These are phyloP conservation scores for Hemibagrus guttatus DNA, from an alignment of 2,797 vertebrate species.

Conservation along the genomic window DNA sequence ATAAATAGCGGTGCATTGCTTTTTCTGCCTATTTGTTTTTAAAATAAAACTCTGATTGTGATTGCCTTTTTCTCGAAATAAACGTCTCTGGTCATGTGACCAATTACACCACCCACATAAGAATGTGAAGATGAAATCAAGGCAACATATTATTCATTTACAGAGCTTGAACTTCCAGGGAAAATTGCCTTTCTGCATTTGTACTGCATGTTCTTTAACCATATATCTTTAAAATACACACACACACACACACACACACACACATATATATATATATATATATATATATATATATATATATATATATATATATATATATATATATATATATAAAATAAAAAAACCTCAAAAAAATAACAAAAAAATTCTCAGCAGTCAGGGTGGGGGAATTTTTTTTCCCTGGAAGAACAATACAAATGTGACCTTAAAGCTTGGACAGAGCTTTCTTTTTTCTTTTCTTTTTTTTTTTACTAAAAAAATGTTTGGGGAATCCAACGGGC, in stretches of 20 bases:
- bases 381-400: neutral
- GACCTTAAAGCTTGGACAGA: neutral
- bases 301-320: too few relatives aligned
- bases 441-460: neutral
- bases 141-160: neutral
- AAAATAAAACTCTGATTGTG: neutral
- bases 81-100: neutral
- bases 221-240: too few relatives aligned
- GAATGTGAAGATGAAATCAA: constrained; percentile 4
- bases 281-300: too few relatives aligned
- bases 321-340: too few relatives aligned
- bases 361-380: neutral
- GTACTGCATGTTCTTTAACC: neutral
- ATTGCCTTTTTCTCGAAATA: neutral
- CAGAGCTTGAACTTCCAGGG: neutral
- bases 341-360: too few relatives aligned
- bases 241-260: too few relatives aligned
- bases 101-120: neutral
- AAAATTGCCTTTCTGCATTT: neutral
- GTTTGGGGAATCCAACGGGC: neutral
- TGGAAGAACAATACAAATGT: neutral
- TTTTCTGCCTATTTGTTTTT: neutral
- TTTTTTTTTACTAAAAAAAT: neutral
- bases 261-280: too few relatives aligned
- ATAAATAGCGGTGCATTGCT: neutral